phyloP scores from a whole-genome alignment of 2,888 invertebrate species.

The Apamea crenata region DNA sequence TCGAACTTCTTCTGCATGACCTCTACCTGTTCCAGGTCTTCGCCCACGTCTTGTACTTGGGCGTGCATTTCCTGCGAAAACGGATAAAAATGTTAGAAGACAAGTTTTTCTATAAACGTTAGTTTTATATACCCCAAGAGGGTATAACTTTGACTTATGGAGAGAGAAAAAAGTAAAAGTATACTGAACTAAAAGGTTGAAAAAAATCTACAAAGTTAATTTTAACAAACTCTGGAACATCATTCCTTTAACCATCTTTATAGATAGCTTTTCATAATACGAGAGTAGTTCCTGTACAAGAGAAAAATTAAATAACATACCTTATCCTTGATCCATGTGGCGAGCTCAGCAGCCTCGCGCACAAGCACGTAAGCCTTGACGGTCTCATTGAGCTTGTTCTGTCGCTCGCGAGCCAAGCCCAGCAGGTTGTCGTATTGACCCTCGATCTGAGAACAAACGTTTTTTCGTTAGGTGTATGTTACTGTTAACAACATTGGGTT shows the following conservation, averaged over 20 bases:
- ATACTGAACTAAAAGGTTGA: not conserved
- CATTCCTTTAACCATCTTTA: no score
- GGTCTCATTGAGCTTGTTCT: conserved; percentile 99
- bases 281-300: no score
- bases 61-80: conserved; percentile 96
- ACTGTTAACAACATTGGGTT: not conserved
- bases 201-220: no score
- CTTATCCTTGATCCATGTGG: conserved; percentile 99
- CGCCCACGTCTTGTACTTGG: conserved; percentile 98
- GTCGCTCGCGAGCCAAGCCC: conserved; percentile 96
- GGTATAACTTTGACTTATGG: no score
- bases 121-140: no score
- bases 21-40: conserved; percentile 99
- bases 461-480: not conserved
- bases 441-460: conserved; percentile 93
- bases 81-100: not conserved
- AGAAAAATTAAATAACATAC: conserved; percentile 72
- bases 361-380: conserved; percentile 99
- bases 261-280: no score
- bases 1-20: conserved; percentile 99
- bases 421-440: conserved; percentile 97
- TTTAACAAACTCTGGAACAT: no score
- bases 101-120: no score
- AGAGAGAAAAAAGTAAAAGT: not conserved
- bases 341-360: conserved; percentile 98